phyloP scores from a whole-genome alignment of 2,888 invertebrate genomes.

The Aphidoletes aphidimyza region DNA sequence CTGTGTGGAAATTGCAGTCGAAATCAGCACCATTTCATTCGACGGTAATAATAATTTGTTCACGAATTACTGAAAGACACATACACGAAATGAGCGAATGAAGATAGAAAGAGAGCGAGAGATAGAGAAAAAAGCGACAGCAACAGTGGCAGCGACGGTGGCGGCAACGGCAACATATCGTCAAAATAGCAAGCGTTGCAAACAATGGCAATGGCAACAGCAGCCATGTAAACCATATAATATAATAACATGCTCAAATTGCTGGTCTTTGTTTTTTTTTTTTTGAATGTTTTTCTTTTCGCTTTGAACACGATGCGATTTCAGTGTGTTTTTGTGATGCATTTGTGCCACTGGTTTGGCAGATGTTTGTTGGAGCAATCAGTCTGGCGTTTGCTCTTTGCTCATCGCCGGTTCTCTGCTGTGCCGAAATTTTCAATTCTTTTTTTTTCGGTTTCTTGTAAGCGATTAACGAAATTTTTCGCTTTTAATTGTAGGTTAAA shows the following conservation, averaged over 20 bases:
- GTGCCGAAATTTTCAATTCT: background rate
- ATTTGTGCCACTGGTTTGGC: constrained; percentile 5
- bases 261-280: constrained; percentile 39
- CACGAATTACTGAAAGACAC: constrained; percentile 25
- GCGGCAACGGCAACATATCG: background rate
- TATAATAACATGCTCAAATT: constrained; percentile 12
- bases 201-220: constrained; percentile 44
- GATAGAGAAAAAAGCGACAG: too few species aligned
- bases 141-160: too few species aligned
- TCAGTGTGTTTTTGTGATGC: background rate
- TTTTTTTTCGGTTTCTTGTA: background rate
- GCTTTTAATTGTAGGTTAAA: constrained; percentile 20
- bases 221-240: background rate
- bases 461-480: background rate
- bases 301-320: constrained; percentile 8
- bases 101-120: background rate
- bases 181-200: background rate
- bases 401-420: background rate
- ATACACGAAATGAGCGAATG: background rate
- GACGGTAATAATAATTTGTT: constrained; percentile 14
- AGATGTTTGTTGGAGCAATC: constrained; percentile 39
- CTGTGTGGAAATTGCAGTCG: constrained; percentile 18
- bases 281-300: background rate
- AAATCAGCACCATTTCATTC: constrained; percentile 27
- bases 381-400: constrained; percentile 26